Base-by-base conservation (phyloP, 2,888 invertebrate species). In the Rhagonycha lutea region DNA sequence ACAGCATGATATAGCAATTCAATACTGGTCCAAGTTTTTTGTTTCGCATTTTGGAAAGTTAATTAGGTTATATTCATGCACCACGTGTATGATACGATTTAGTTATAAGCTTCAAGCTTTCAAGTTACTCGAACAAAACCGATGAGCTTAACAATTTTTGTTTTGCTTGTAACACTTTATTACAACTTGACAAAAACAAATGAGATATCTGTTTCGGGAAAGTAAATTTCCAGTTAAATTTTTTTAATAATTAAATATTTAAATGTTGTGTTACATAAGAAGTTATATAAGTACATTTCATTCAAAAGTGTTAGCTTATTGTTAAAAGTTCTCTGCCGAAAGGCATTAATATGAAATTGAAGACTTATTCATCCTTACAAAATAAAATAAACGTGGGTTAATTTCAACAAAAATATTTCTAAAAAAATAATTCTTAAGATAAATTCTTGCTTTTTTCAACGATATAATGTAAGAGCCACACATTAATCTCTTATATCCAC, bases 401-500 rank as follows among this genome's bases (percentile, higher is more conserved):
- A 47, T 47, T 47, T 47, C 47, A 47, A 47, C 47, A 47, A 47
- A 47, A 47, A 47, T 47, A 47, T 47, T 47, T 47, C 47, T 47
- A 47, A 47, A 47, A 47, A 47, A 47, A 47, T 47, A 47, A 47
- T 47, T 4, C 47, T n/a, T 7, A 47, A 47, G 47, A 47, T 47
- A 47, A 47, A 47, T 47, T 47, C n/a, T 8, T 47, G n/a, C 47
- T 47, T 47, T 47, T 47, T 47, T 47, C 47, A 47, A 47, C 47
- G 47, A 47, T 47, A 47, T 47, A 47, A 47, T 47, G 47, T 47
- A 28, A 47, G 47, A 47, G 69, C 82, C 82, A 79, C 82, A 82
- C 83, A 83, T 83, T 83, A 83, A 83, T 83, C 83, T 82, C 82
- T 83, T 79, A 81, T 81, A 78, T 77, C 79, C 83, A 77, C 81